phyloP scores from a whole-genome alignment of 2,113 vertebrate species.

The Cygnus atratus region DNA sequence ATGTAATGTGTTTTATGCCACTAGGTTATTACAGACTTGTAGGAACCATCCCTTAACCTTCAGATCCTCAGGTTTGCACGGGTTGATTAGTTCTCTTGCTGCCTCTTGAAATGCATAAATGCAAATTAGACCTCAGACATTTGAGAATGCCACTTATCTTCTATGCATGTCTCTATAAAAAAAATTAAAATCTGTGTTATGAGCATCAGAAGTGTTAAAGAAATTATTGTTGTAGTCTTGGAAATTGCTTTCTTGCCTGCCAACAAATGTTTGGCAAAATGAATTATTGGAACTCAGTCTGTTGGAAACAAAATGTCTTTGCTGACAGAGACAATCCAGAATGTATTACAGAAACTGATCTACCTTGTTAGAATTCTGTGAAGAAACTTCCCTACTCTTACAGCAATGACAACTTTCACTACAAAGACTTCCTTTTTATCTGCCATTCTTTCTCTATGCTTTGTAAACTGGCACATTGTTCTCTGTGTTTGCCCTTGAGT shows the following conservation, averaged over 20 bases:
- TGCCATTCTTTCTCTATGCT: background rate
- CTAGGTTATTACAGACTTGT: background rate
- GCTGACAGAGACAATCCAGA: background rate
- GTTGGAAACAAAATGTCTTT: background rate
- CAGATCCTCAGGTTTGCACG: background rate
- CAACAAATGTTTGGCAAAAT: background rate
- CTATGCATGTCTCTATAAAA: background rate
- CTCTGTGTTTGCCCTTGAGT: background rate
- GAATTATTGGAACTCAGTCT: background rate
- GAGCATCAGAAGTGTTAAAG: background rate
- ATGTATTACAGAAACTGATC: background rate
- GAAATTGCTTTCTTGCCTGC: background rate
- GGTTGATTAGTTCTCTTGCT: background rate
- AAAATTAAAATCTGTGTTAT: background rate
- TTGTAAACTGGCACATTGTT: background rate
- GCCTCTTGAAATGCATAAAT: background rate
- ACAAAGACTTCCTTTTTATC: background rate
- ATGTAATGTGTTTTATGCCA: background rate
- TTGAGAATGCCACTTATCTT: background rate
- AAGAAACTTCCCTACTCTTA: background rate
- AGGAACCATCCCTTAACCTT: background rate
- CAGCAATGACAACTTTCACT: background rate
- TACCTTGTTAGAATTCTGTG: background rate
- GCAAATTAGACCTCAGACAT: background rate
- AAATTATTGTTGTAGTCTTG: background rate